Evolutionary conservation across 2,888 invertebrate genomes (phyloP).

Genomic region (Aphidius colemani): DNA sequence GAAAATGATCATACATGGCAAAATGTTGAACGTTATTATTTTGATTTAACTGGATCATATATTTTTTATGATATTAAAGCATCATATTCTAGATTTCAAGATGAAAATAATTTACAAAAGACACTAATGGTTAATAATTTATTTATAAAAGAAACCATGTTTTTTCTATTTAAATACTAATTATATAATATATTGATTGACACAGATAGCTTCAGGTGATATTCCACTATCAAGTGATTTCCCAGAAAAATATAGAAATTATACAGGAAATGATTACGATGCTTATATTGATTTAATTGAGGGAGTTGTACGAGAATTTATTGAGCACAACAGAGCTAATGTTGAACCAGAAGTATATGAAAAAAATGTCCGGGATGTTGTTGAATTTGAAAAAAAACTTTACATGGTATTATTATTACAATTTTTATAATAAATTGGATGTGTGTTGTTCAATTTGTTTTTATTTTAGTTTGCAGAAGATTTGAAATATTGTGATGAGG

Average conservation of each 20-base stretch:
- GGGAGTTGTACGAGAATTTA: slow-evolving; percentile 31
- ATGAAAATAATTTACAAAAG: neutral
- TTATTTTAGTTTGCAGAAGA: slow-evolving; percentile 7
- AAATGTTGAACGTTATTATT: slow-evolving; percentile 40
- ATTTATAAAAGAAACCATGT: neutral
- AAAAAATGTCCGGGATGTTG: slow-evolving; percentile 37
- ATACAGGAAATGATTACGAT: slow-evolving; percentile 28
- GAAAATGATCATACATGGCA: slow-evolving; percentile 39
- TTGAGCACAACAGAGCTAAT: slow-evolving; percentile 31
- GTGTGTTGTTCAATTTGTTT: neutral
- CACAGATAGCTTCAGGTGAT: slow-evolving; percentile 16
- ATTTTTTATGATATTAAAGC: slow-evolving; percentile 23
- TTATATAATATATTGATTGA: neutral
- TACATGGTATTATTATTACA: slow-evolving; percentile 23
- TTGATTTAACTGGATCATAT: slow-evolving; percentile 30
- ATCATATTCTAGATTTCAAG: neutral
- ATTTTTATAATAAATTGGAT: neutral
- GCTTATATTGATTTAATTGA: slow-evolving; percentile 32
- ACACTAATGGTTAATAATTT: slow-evolving; percentile 9
- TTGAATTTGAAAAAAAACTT: slow-evolving; percentile 38
- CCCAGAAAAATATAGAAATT: slow-evolving; percentile 26
- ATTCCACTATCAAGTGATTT: slow-evolving; percentile 22
- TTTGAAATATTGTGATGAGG: too few relatives aligned
- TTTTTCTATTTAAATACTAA: neutral
- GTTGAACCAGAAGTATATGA: slow-evolving; percentile 32